Conservation (phyloP, 2,113 vertebrate genomes). For the Neopipo cinnamomea region DNA sequence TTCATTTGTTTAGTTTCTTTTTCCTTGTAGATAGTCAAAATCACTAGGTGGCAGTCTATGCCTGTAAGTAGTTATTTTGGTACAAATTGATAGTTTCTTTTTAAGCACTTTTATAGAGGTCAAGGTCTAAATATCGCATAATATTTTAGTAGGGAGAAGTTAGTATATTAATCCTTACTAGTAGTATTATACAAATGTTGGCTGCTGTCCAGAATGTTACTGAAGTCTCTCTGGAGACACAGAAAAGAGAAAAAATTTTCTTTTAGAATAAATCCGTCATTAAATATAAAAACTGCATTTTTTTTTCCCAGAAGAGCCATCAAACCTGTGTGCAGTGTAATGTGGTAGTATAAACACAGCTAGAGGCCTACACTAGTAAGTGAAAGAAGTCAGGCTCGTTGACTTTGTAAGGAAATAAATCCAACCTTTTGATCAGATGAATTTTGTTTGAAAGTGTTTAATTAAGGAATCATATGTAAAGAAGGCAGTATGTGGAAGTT, state of each 20-base stretch:
- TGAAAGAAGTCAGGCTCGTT: not conserved
- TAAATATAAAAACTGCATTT: not conserved
- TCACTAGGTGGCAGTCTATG: slow-evolving; percentile 71
- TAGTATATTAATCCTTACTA: not conserved
- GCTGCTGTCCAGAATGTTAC: not conserved
- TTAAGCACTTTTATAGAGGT: not conserved
- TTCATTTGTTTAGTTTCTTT: not conserved
- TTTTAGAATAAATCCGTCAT: not conserved
- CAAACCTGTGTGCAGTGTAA: not conserved
- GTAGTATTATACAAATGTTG: not conserved
- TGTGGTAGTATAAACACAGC: not conserved
- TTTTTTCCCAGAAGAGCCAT: not conserved
- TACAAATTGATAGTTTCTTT: not conserved
- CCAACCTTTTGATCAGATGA: not conserved
- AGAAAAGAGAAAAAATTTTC: not conserved
- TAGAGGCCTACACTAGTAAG: not conserved
- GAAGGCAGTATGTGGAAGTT: not conserved
- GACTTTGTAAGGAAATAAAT: not conserved
- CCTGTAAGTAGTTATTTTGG: not conserved
- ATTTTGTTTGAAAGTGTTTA: not conserved
- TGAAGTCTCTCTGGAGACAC: not conserved
- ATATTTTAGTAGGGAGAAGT: not conserved
- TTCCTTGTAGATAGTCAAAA: not conserved
- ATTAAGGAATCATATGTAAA: not conserved
- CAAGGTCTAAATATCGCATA: not conserved